Evolutionary conservation across 2,797 vertebrate species (phyloP).

Genomic region (Euphonia xanthogaster): DNA sequence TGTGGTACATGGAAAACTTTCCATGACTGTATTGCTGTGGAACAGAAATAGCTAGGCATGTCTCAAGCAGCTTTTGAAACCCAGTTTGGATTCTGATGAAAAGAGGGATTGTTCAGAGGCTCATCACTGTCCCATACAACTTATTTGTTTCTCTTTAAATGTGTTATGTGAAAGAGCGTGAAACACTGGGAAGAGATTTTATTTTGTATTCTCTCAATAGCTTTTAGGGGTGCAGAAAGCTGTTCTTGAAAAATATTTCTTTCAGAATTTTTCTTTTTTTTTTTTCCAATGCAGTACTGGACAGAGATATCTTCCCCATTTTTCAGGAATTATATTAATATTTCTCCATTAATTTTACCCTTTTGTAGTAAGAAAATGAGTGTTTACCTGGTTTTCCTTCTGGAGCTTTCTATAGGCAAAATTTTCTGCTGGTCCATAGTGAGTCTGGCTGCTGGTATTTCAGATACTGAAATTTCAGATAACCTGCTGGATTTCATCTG

Average conservation of each 20-base stretch:
- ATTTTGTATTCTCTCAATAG: background rate
- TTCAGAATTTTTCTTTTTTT: background rate
- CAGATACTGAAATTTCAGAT: background rate
- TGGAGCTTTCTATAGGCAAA: background rate
- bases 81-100: slow-evolving; percentile 41
- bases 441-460: background rate
- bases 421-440: background rate
- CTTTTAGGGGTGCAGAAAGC: background rate
- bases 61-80: slow-evolving; percentile 29
- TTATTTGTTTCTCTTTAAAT: slow-evolving; percentile 20
- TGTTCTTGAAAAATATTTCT: background rate
- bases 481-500: too few relatives aligned
- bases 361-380: background rate
- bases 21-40: slow-evolving; percentile 51
- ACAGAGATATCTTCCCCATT: background rate
- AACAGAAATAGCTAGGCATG: slow-evolving; percentile 62
- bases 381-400: background rate
- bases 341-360: background rate
- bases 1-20: slow-evolving; percentile 66
- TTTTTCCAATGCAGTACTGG: background rate
- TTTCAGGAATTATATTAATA: background rate
- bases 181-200: background rate
- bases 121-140: background rate
- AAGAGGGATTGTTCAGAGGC: slow-evolving; percentile 8
- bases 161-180: background rate